Percentiles rank a stretch among this genome's conserved stretches.
Evolutionary conservation across 2,113 vertebrate species (phyloP).

Genomic region (Recurvirostra avosetta): DNA sequence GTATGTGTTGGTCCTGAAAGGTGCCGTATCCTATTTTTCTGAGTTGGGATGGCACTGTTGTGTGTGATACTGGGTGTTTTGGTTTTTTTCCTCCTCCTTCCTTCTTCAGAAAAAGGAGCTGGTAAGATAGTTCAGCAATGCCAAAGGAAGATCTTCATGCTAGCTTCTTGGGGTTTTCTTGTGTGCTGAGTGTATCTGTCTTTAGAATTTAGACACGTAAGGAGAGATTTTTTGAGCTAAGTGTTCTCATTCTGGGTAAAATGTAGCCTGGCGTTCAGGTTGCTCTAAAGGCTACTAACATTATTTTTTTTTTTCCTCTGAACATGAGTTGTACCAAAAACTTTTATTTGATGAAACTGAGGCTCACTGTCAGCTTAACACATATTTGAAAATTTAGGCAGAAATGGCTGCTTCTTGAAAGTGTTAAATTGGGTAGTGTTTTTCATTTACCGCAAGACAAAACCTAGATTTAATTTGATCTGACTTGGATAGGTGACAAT

Average conservation of each 20-base stretch:
- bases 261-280: not conserved
- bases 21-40: fast-evolving
- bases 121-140: not conserved
- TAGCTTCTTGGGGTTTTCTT: not conserved
- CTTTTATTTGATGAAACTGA: not conserved
- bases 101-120: not conserved
- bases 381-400: not conserved
- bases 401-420: not conserved
- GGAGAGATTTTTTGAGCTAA: not conserved
- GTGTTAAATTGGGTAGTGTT: not conserved
- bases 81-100: not conserved
- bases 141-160: not conserved
- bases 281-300: not conserved
- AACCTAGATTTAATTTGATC: not conserved
- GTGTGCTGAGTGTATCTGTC: not conserved
- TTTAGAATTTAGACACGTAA: not conserved
- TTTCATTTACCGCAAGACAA: not conserved
- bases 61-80: not conserved
- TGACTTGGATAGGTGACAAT: not conserved
- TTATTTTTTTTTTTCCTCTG: not conserved
- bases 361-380: not conserved
- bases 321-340: not conserved
- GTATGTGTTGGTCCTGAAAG: not conserved
- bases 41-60: not conserved
- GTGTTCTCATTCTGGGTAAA: not conserved